Conservation (phyloP, 2,797 vertebrate species). For the Centroberyx gerrardi region DNA sequence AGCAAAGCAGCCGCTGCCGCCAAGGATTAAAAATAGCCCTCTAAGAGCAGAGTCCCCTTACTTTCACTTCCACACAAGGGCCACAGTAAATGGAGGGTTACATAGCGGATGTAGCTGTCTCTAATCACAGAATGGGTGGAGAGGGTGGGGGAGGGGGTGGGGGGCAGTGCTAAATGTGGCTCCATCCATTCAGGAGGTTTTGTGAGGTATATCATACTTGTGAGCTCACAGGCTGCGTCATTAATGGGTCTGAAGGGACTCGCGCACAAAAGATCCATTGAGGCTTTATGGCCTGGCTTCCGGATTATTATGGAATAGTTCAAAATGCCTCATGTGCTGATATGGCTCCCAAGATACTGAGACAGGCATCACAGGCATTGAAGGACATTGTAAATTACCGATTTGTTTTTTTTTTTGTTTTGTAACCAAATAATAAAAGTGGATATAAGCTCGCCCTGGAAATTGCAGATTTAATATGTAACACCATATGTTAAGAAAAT, state of each 20-base stretch:
- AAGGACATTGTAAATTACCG: constrained; percentile 1
- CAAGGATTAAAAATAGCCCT: constrained; percentile 72
- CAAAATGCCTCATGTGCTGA: constrained; percentile 28
- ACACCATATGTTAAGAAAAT: too few species aligned
- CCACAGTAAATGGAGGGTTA: constrained; percentile 53
- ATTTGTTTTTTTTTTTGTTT: constrained; percentile 9
- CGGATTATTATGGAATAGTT: constrained; percentile 38
- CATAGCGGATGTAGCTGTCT: constrained; percentile 48
- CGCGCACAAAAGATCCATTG: constrained; percentile 38
- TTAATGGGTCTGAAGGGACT: constrained; percentile 46
- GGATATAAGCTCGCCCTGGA: too few species aligned
- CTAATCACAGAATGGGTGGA: constrained; percentile 21
- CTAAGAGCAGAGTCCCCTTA: constrained; percentile 59
- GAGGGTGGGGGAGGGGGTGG: background rate
- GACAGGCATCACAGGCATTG: constrained; percentile 15
- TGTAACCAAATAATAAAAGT: background rate
- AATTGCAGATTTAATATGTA: too few species aligned
- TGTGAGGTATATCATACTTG: constrained; percentile 33
- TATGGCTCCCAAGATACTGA: constrained; percentile 34
- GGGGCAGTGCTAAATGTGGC: constrained; percentile 46
- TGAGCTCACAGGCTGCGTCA: constrained; percentile 46
- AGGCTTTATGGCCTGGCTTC: constrained; percentile 33
- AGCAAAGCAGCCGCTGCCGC: constrained; percentile 28
- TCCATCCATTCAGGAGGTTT: constrained; percentile 46
- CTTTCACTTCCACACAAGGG: constrained; percentile 51